Evolutionary conservation across 2,113 vertebrate species (phyloP).

Genomic region (Macaca fascicularis): T2T-MFA8v1.1 NC_088388.1:56372001-56372500

Average conservation of each 20-base stretch:
- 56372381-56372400: too few relatives aligned
- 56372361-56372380: too few relatives aligned
- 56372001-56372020: neutral
- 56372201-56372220: neutral
- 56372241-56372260: neutral
- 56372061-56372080: neutral
- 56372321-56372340: neutral
- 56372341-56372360: too few relatives aligned
- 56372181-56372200: neutral
- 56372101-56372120: neutral
- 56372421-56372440: too few relatives aligned
- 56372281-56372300: neutral
- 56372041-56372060: neutral
- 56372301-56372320: neutral
- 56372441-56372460: too few relatives aligned
- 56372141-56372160: neutral
- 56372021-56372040: neutral
- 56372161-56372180: neutral
- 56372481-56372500: too few relatives aligned
- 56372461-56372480: rapidly evolving
- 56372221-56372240: neutral
- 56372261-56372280: neutral
- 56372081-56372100: neutral
- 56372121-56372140: neutral
- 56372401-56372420: too few relatives aligned